phyloP scores from a whole-genome alignment of 1,140 invertebrate species.

The Pinna nobilis region DNA sequence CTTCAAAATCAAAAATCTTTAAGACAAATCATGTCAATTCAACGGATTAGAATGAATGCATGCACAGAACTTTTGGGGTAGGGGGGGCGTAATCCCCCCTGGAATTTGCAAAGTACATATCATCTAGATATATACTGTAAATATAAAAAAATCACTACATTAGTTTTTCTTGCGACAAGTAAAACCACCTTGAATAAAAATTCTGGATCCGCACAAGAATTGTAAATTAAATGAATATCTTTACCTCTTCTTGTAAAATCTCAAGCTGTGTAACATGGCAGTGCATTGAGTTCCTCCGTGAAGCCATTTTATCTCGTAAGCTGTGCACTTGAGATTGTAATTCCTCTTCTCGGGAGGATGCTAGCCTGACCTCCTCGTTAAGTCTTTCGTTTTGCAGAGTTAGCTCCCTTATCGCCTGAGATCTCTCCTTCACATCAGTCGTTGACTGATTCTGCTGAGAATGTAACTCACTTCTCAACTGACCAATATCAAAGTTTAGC shows the following conservation, averaged over 20 bases:
- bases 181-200: too few relatives aligned
- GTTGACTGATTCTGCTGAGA: conserved; percentile 80
- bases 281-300: conserved; percentile 84
- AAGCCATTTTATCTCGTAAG: conserved; percentile 86
- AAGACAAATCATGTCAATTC: too few relatives aligned
- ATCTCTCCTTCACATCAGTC: conserved; percentile 87
- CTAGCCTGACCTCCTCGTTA: conserved; percentile 90
- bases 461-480: conserved; percentile 80
- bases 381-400: conserved; percentile 88
- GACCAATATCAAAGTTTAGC: conserved; percentile 89
- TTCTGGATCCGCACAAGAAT: too few relatives aligned
- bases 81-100: too few relatives aligned
- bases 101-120: too few relatives aligned
- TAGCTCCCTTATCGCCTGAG: conserved; percentile 87
- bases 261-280: conserved; percentile 93
- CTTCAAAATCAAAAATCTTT: too few relatives aligned
- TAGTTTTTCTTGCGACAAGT: too few relatives aligned
- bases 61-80: too few relatives aligned
- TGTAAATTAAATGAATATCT: conserved; percentile 7
- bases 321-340: conserved; percentile 86
- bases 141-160: too few relatives aligned
- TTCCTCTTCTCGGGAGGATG: conserved; percentile 82
- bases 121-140: too few relatives aligned
- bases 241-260: conserved; percentile 88
- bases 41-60: too few relatives aligned